These are phyloP conservation scores for Notothenia coriiceps DNA, from an alignment of 2,113 vertebrate genomes.

Conservation along the genomic window DNA sequence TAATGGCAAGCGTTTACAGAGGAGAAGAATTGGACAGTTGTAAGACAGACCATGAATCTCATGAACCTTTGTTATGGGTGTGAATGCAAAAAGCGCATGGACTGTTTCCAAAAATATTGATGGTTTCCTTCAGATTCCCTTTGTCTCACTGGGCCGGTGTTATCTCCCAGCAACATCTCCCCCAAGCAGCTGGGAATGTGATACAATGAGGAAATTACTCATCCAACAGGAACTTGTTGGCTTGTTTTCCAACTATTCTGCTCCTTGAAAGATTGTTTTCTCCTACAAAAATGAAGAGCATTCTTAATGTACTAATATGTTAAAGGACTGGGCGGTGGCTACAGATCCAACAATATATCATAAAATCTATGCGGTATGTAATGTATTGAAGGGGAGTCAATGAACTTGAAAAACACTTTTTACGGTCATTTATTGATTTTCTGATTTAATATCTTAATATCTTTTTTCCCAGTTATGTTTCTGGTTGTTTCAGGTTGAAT, in stretches of 20 bases:
- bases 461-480: too few species aligned
- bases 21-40: conserved; percentile 25
- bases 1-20: conserved; percentile 28
- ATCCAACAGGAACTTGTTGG: conserved; percentile 63
- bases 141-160: conserved; percentile 21
- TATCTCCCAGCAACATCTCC: conserved; percentile 39
- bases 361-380: not conserved
- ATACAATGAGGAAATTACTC: conserved; percentile 74
- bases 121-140: conserved; percentile 43
- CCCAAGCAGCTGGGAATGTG: conserved; percentile 69
- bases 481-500: too few species aligned
- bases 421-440: too few species aligned
- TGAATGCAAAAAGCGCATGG: conserved; percentile 19
- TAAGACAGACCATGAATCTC: conserved; percentile 33
- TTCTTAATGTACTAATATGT: conserved; percentile 16
- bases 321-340: not conserved
- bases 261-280: conserved; percentile 33
- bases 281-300: conserved; percentile 6
- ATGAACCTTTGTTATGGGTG: conserved; percentile 17
- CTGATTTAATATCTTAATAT: too few species aligned
- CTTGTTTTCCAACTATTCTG: conserved; percentile 53
- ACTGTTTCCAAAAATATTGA: conserved; percentile 19
- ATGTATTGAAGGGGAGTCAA: conserved; percentile 1
- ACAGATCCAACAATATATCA: not conserved
- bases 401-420: not conserved